Evolutionary conservation across 2,113 vertebrate genomes (phyloP), one percentile per base, ranked within the genome.

Genomic region (Seriola aureovittata): DNA sequence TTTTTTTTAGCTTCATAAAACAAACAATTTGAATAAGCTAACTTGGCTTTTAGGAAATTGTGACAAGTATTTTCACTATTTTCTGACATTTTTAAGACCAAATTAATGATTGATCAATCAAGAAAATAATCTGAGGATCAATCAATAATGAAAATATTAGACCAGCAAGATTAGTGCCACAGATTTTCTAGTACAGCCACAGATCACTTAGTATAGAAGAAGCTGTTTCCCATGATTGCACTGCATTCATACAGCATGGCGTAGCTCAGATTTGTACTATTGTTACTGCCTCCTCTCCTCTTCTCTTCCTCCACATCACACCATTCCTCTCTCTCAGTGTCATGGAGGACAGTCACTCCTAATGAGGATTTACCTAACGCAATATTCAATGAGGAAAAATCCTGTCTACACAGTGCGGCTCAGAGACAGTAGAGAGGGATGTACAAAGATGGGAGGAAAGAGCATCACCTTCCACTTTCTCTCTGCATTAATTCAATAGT

Each of bases 321-420:
- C 48, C 44, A 14, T 32, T 78, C 54, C 40, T 54, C 54, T 77
- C 78, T 81, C 65, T 71, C 32, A 19, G 76, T 81, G 78, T 78
- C 59, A 78, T 34, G 21, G 57, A 62, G 68, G 58, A 85, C 69
- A 72, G 44, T 71, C 40, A 4, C 32, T 76, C 77, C 55, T 55
- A 82, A 88, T 77, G 73, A 91, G 88, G 82, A 91, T 92, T 92
- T 89, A 86, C 70, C 87, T 44, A 75, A 86, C 79, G 60, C 66
- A 54, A 74, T 78, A 93, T 85, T 91, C 88, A 89, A 77, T 81
- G 66, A 64, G 81, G 62, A 65, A 84, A 84, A 88, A 89, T 89
- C 84, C 85, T 70, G 70, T 89, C 84, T 59, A 70, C 73, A 67
- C 67, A 57, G 42, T 46, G 80, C 44, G 21, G 25, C 86, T 84